Conservation (phyloP, 1,140 invertebrate species). For the Epicauta chinensis region DNA sequence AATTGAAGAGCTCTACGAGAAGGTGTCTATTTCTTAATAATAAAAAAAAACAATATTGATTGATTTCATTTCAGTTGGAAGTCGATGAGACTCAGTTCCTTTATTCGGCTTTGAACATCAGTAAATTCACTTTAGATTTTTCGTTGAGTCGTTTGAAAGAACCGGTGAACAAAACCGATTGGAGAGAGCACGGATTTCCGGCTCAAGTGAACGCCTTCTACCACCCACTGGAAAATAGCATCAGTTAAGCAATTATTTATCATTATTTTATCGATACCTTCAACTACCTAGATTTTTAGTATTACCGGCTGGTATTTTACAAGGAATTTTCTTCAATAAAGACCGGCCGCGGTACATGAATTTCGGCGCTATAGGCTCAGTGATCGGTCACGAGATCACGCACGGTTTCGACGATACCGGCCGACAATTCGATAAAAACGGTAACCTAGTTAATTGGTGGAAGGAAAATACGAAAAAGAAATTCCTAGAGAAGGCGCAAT, state of each 20-base stretch:
- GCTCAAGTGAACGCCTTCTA: conserved; percentile 66
- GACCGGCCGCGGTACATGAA: conserved; percentile 68
- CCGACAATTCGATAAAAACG: conserved; percentile 83
- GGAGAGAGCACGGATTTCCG: conserved; percentile 57
- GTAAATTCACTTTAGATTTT: conserved; percentile 53
- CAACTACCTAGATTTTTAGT: conserved; percentile 40
- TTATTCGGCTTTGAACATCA: conserved; percentile 53
- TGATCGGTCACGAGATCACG: conserved; percentile 57
- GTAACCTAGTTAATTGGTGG: conserved; percentile 65
- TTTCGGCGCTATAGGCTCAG: conserved; percentile 64
- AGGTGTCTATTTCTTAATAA: conserved; percentile 8
- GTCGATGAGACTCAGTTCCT: conserved; percentile 50
- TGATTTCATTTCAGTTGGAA: conserved; percentile 44
- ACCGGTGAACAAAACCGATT: conserved; percentile 61
- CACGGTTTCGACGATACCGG: conserved; percentile 80
- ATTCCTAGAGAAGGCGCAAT: conserved; percentile 56
- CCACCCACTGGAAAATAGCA: conserved; percentile 59
- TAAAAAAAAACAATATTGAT: no score
- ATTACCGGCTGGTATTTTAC: conserved; percentile 72
- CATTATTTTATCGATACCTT: no score
- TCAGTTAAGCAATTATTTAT: conserved; percentile 47
- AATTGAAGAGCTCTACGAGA: conserved; percentile 48
- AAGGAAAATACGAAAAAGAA: conserved; percentile 40
- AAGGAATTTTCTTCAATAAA: conserved; percentile 63
- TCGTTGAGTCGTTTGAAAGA: conserved; percentile 53